Base-by-base conservation (phyloP, 2,113 vertebrate species). In the Anseranas semipalmata region DNA sequence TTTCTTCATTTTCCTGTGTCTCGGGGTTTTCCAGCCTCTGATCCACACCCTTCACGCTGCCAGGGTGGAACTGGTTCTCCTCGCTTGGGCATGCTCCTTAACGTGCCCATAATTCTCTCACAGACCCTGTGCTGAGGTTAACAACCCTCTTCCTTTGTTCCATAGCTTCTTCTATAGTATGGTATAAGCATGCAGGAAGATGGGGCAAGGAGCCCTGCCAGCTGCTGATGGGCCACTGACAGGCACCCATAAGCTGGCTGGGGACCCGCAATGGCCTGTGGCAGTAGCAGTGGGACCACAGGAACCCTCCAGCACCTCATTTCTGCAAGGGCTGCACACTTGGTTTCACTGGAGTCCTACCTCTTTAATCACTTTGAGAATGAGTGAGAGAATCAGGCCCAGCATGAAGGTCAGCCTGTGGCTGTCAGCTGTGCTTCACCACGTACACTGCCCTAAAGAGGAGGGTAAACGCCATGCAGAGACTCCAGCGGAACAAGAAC, bases 11-110 rank as follows among this genome's bases (percentile, higher is more conserved):
- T 91, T 82, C 73, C 89, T 56, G 12, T 85, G 62, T 82, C 46
- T 85, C 73, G 84, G 86, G 89, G 43, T 59, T 96, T 97, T 96
- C 95, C 93, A 95, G 73, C 39, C 65, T 66, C 72, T 35, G 15
- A 78, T 89, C 79, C 89, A 92, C 94, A 55, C 86, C 72, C 86
- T 89, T 56, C 32, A 13, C 0, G 0, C 52, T 78, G 63, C 5
- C 45, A 52, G 3, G 13, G 77, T 4, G 17, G 53, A 94, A 75
- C 76, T 89, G 18, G 3, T 81, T 86, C 63, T 77, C 83, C 79
- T 88, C 1, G 19, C 85, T 60, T 22, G 52, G 43, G 46, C 58
- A 72, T 33, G 72, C 76, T 80, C 65, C 30, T 87, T 24, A 43
- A 39, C 1, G 4, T 78, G 92, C 55, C 79, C 4, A 0, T 19